A percentile compares a stretch with the other conserved stretches of the same genome.
Evolutionary conservation across 1,140 invertebrate species (phyloP).

Genomic region (Microplitis mediator): DNA sequence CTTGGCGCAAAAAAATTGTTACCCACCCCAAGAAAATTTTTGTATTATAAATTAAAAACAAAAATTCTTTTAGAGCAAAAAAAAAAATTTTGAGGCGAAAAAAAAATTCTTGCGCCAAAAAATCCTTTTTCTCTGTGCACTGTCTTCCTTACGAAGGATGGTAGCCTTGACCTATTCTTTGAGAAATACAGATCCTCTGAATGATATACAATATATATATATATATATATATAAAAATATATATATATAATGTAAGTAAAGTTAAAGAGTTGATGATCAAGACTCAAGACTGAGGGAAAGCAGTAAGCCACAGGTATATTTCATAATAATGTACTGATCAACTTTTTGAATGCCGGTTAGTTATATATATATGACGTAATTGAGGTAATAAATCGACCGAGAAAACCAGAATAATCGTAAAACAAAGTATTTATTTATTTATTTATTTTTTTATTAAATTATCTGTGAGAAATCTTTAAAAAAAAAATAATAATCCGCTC

Average conservation of each 20-base stretch:
- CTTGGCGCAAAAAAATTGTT: no score
- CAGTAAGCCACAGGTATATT: not conserved
- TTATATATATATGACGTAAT: not conserved
- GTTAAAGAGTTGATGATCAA: not conserved
- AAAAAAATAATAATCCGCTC: no score
- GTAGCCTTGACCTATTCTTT: constrained; percentile 24
- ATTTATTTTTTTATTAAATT: not conserved
- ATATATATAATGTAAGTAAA: not conserved
- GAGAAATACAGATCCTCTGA: not conserved
- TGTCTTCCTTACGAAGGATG: not conserved
- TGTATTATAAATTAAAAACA: no score
- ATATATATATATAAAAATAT: not conserved
- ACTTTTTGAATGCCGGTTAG: constrained; percentile 8
- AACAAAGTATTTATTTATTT: not conserved
- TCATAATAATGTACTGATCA: constrained; percentile 18
- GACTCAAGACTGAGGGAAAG: constrained; percentile 7
- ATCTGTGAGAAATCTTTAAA: not conserved
- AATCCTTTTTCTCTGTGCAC: no score
- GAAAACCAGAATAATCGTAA: constrained; percentile 4
- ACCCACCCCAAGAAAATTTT: no score
- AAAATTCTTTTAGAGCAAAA: not conserved
- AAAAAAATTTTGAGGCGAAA: not conserved
- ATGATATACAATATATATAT: not conserved
- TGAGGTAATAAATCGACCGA: not conserved
- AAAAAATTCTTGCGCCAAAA: not conserved